Evolutionary conservation across 1,140 invertebrate species (phyloP), one percentile per base, ranked within the genome.

Genomic region (Apis cerana): DNA sequence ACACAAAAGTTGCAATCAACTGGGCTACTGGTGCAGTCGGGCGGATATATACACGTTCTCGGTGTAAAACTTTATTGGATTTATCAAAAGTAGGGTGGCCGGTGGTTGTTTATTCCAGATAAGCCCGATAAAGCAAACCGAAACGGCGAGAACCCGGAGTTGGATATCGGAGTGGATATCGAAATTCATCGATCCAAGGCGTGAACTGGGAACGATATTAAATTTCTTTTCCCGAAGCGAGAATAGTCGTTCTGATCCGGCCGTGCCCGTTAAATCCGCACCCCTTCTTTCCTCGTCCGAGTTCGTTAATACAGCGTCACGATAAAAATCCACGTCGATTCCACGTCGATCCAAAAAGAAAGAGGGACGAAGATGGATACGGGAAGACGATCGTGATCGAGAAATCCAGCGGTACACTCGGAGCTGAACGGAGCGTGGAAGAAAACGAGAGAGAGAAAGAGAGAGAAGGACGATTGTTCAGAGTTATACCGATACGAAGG

Each of bases 241-340:
- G 86, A 88, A 88, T 88, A 68, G 71, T 75, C 83, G 79, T 61
- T 58, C 87, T 88, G 86, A 88, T 85, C 87, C 80, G 65, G 54
- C 77, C 69, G 43, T 65, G 62, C 71, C 87, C 86, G 87, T 88
- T 88, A 88, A 88, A 88, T 88, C 86, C 86, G 78, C 83, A 83
- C 72, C 72, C 85, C 74, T 84, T 88, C 85, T 78, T 85, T 65
- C 69, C 69, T 50, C 67, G 58, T 48, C 65, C 68, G 82, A 88
- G 71, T 88, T 88, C 87, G 86, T 88, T 88, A 88, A 88, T 88
- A 88, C 83, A 88, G 75, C 79, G 86, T 88, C 87, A 85, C 83
- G 87, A 88, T 88, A 85, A 88, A 88, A 88, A 43, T 43, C 33
- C 33, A 85, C 86, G 86, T 83, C 86, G 83, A 88, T 88, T 88